phyloP scores from a whole-genome alignment of 1,140 invertebrate genomes.

The Papilio glaucus region DNA sequence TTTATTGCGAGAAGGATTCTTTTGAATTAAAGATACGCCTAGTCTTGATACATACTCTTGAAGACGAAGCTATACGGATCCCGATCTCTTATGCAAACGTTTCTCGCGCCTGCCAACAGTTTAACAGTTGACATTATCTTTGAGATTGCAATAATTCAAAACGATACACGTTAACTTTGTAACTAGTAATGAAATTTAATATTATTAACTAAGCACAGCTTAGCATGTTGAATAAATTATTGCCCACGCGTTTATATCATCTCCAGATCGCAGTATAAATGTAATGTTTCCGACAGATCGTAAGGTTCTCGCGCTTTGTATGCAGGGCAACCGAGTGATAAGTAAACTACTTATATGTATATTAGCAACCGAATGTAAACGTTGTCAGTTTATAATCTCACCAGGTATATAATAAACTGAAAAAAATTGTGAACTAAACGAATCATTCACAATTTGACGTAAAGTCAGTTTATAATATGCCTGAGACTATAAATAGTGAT shows the following conservation, averaged over 20 bases:
- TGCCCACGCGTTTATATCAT: slow-evolving; percentile 1
- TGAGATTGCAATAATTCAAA: slow-evolving; percentile 17
- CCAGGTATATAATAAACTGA: too few species aligned
- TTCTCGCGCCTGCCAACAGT: slow-evolving; percentile 5
- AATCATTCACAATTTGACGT: too few species aligned
- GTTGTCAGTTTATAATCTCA: too few species aligned
- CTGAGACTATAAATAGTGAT: too few species aligned
- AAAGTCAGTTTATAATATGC: too few species aligned
- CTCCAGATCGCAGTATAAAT: neutral
- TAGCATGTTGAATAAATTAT: slow-evolving; percentile 1
- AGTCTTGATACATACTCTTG: neutral
- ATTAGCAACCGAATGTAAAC: neutral
- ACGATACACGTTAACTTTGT: slow-evolving; percentile 18
- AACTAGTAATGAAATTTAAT: slow-evolving; percentile 17
- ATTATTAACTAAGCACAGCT: neutral
- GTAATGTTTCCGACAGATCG: slow-evolving; percentile 9
- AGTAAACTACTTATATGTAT: too few species aligned
- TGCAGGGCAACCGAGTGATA: neutral
- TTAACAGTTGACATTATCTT: slow-evolving; percentile 31
- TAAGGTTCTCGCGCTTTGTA: neutral
- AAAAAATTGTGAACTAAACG: too few species aligned
- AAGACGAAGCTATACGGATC: neutral
- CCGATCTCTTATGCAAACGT: neutral
- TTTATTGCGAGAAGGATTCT: slow-evolving; percentile 29
- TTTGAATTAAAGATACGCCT: slow-evolving; percentile 33